Evolutionary conservation across 37 sponge, comb jelly and placozoan genomes (phyloP).

Genomic region (Halisarca cf. caerulea): DNA sequence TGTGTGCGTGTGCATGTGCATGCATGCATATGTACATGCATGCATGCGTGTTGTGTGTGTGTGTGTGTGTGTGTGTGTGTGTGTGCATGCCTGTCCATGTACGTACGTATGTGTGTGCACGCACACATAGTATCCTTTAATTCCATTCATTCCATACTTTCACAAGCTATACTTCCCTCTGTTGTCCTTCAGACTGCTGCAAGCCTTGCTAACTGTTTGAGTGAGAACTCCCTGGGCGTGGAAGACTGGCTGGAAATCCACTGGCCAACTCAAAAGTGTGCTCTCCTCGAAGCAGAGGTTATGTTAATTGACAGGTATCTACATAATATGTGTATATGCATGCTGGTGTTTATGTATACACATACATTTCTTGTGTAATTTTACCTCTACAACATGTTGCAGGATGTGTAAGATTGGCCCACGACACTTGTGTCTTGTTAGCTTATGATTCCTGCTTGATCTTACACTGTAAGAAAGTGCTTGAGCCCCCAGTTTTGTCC

Average conservation of each 20-base stretch:
- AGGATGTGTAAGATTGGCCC: no score
- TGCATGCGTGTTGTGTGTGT: no score
- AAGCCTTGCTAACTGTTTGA: conserved; percentile 68
- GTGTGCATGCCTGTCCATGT: conserved; percentile 16
- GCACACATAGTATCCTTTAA: neutral
- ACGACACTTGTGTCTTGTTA: no score
- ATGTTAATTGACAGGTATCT: conserved; percentile 88
- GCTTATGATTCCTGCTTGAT: no score
- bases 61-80: no score
- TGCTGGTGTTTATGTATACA: no score
- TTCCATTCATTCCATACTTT: neutral
- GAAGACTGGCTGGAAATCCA: conserved; percentile 67
- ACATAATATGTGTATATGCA: no score
- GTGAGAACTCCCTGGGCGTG: conserved; percentile 62
- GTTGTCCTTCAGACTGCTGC: conserved; percentile 42
- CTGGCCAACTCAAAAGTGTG: conserved; percentile 87
- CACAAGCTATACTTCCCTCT: neutral
- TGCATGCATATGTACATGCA: no score
- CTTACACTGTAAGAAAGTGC: no score
- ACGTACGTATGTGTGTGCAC: neutral
- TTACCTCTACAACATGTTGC: neutral
- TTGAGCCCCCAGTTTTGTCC: no score
- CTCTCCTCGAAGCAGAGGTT: conserved; percentile 84
- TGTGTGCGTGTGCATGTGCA: no score
- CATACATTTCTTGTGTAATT: neutral